These are phyloP conservation scores for Nannobrachium achirus DNA, from an alignment of 2,113 vertebrate species.

Conservation along the genomic window DNA sequence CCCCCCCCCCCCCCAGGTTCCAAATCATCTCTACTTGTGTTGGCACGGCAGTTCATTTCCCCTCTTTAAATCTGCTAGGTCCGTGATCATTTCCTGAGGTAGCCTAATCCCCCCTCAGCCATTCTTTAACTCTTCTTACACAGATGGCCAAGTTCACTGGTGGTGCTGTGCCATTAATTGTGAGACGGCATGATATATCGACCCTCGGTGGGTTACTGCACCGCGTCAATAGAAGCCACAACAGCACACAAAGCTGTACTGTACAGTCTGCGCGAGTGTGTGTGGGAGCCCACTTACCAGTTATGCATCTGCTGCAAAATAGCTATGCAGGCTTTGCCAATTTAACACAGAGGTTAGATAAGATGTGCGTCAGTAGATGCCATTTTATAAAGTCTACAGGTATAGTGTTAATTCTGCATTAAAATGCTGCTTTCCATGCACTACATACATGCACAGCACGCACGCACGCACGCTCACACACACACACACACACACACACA, in stretches of 20 bases:
- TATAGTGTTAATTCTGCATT: conserved; percentile 12
- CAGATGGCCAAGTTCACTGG: conserved; percentile 62
- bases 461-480: not conserved
- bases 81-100: conserved; percentile 24
- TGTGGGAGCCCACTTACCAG: conserved; percentile 29
- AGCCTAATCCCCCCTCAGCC: conserved; percentile 38
- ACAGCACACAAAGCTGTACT: conserved; percentile 46
- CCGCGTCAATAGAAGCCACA: conserved; percentile 65
- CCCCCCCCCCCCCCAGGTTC: not conserved
- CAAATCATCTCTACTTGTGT: not conserved
- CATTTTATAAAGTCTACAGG: not conserved
- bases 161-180: conserved; percentile 72
- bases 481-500: not conserved
- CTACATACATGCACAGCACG: not conserved
- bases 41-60: not conserved
- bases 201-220: conserved; percentile 68
- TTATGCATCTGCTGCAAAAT: conserved; percentile 36
- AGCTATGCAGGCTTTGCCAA: conserved; percentile 34
- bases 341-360: not conserved
- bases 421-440: not conserved
- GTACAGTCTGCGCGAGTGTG: conserved; percentile 6
- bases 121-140: conserved; percentile 44
- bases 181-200: conserved; percentile 64
- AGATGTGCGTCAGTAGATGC: not conserved
- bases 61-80: not conserved